These are phyloP conservation scores for Icerya purchasi DNA, from an alignment of 2,888 invertebrate species.

Conservation along the genomic window DNA sequence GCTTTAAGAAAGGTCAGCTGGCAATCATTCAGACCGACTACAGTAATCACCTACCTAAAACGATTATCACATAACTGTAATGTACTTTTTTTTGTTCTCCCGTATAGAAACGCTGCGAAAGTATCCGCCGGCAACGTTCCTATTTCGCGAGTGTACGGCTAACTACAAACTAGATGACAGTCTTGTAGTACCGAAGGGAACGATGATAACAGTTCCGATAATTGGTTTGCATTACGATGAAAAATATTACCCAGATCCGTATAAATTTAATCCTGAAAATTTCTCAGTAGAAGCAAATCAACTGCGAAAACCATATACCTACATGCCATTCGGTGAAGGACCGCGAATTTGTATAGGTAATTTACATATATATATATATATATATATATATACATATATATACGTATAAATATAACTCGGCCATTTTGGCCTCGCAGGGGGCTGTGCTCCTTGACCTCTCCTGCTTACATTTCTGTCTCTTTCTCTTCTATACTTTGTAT, in stretches of 20 bases:
- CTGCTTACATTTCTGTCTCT: too few species aligned
- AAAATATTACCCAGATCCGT: constrained; percentile 33
- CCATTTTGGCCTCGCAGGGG: too few species aligned
- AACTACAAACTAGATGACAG: constrained; percentile 31
- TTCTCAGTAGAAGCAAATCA: constrained; percentile 32
- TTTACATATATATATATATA: too few species aligned
- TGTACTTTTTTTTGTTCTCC: too few species aligned
- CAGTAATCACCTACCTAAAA: too few species aligned
- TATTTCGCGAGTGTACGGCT: constrained; percentile 30
- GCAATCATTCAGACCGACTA: too few species aligned
- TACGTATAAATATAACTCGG: too few species aligned
- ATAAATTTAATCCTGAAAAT: constrained; percentile 34
- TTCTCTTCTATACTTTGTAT: too few species aligned
- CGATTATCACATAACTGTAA: too few species aligned
- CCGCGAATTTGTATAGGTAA: constrained; percentile 26
- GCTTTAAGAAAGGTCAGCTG: too few species aligned
- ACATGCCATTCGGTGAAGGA: constrained; percentile 24
- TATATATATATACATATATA: too few species aligned
- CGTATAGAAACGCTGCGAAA: constrained; percentile 33
- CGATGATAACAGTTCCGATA: constrained; percentile 32
- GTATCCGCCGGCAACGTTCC: constrained; percentile 33
- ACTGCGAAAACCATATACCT: constrained; percentile 25
- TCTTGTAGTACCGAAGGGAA: constrained; percentile 30
- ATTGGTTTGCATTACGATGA: constrained; percentile 35
- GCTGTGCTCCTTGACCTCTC: too few species aligned